A percentile compares a stretch with the other conserved stretches of the same genome.
Evolutionary conservation across 30 jellyfish, hydroid and myxozoan species (phyloP).

Genomic region (Mastigias papua): DNA sequence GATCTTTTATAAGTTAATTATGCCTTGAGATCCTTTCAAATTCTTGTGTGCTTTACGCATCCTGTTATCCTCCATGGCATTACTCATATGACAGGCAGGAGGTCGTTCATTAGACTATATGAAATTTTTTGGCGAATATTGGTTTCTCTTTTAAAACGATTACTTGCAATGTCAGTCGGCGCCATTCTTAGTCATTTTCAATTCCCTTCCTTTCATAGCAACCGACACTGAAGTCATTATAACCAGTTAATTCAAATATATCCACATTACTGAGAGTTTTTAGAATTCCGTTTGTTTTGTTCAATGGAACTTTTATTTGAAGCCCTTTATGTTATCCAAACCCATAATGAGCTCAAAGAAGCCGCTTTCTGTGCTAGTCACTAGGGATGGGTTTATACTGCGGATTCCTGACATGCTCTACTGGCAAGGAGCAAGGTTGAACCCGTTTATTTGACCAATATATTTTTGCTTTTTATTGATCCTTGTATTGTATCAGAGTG

Average conservation of each 20-base stretch:
- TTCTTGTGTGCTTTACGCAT: not conserved
- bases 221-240: slow-evolving; percentile 2
- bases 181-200: not conserved
- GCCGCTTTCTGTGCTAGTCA: not conserved
- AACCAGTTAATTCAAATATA: slow-evolving; percentile 1
- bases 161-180: not conserved
- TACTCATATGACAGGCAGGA: not conserved
- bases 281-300: slow-evolving; percentile 13
- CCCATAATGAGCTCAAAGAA: not conserved
- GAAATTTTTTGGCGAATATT: not conserved
- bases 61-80: not conserved
- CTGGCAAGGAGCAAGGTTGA: not conserved
- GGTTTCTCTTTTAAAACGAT: not conserved
- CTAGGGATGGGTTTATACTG: not conserved
- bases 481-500: not conserved
- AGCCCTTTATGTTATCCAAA: not conserved
- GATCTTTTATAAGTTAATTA: not conserved
- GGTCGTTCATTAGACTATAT: not conserved
- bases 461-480: not conserved
- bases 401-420: not conserved
- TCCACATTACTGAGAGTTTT: not conserved
- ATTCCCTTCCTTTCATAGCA: not conserved
- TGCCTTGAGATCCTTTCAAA: not conserved
- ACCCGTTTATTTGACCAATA: not conserved
- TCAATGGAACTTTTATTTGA: not conserved